Evolutionary conservation across 2,113 vertebrate species (phyloP).

Genomic region (Hymenochirus boettgeri): DNA sequence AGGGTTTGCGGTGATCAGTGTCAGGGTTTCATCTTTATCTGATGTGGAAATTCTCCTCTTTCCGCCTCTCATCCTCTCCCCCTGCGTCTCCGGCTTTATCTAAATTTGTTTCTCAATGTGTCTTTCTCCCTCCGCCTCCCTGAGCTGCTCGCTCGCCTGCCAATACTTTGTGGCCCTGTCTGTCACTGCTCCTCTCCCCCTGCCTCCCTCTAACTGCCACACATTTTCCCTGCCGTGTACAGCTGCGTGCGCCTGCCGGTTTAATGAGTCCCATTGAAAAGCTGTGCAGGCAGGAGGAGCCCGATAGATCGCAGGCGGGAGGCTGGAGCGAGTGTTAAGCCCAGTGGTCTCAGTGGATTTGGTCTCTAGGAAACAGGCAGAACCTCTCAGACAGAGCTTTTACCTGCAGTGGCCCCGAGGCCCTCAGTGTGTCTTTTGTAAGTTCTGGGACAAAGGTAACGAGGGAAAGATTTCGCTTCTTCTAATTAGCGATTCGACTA

Average conservation of each 20-base stretch:
- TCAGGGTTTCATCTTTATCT: no score
- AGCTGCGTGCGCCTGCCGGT: conserved; percentile 24
- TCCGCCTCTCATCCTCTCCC: no score
- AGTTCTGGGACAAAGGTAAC: no score
- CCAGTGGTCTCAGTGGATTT: conserved; percentile 23
- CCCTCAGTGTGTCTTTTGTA: no score
- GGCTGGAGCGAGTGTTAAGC: not conserved
- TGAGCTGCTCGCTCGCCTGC: not conserved
- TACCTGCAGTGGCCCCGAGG: no score
- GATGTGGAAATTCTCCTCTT: no score
- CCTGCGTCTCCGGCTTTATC: no score
- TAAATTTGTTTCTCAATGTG: not conserved
- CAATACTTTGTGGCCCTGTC: conserved; percentile 22
- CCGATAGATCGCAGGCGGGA: no score
- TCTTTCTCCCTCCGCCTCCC: conserved; percentile 34
- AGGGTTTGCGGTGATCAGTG: no score
- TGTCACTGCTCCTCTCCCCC: not conserved
- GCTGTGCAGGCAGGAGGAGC: not conserved
- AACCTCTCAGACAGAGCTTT: not conserved
- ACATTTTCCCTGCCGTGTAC: conserved; percentile 11
- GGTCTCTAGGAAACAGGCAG: conserved; percentile 32
- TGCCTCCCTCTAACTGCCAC: not conserved
- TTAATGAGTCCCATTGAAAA: conserved; percentile 31
- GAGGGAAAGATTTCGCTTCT: no score
- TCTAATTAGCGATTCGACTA: no score